These are phyloP conservation scores for Pseudomugil gertrudae DNA, from an alignment of 2,797 vertebrate genomes.

Conservation along the genomic window DNA sequence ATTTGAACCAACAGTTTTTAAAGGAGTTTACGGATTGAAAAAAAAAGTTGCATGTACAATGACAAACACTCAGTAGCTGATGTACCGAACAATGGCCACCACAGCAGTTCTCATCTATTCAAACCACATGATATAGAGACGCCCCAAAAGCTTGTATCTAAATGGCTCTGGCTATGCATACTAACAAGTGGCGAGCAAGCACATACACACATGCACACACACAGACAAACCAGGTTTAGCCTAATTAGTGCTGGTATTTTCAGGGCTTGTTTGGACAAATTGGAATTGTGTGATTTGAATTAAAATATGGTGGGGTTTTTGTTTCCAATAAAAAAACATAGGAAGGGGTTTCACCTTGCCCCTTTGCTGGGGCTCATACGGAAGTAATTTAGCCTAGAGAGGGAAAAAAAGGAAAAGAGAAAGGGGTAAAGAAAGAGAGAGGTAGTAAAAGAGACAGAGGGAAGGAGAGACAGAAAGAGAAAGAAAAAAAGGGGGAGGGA, in stretches of 20 bases:
- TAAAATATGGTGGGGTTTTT: slow-evolving; percentile 83
- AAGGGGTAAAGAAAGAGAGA: slow-evolving; percentile 44
- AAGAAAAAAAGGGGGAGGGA: slow-evolving; percentile 67
- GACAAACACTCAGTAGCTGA: background rate
- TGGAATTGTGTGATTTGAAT: slow-evolving; percentile 88
- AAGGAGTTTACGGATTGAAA: slow-evolving; percentile 28
- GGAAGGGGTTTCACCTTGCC: slow-evolving; percentile 84
- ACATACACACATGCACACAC: slow-evolving; percentile 34
- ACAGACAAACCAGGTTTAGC: slow-evolving; percentile 64
- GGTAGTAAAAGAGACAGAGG: slow-evolving; percentile 61
- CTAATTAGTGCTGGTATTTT: slow-evolving; percentile 80
- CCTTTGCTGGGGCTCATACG: slow-evolving; percentile 85
- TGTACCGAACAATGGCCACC: slow-evolving; percentile 31
- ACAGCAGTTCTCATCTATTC: slow-evolving; percentile 27
- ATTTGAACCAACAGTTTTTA: slow-evolving; percentile 45
- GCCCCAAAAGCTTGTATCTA: slow-evolving; percentile 63
- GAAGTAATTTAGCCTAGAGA: slow-evolving; percentile 89
- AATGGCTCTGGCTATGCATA: slow-evolving; percentile 57
- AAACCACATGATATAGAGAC: slow-evolving; percentile 62
- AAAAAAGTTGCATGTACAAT: slow-evolving; percentile 19
- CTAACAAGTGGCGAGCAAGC: slow-evolving; percentile 52
- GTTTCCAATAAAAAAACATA: slow-evolving; percentile 74
- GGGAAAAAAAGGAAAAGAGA: slow-evolving; percentile 67
- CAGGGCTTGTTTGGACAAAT: slow-evolving; percentile 84
- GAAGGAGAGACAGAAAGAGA: slow-evolving; percentile 68